Base-by-base conservation (phyloP, 2,888 invertebrate genomes). In the Hypsopygia costalis region DNA sequence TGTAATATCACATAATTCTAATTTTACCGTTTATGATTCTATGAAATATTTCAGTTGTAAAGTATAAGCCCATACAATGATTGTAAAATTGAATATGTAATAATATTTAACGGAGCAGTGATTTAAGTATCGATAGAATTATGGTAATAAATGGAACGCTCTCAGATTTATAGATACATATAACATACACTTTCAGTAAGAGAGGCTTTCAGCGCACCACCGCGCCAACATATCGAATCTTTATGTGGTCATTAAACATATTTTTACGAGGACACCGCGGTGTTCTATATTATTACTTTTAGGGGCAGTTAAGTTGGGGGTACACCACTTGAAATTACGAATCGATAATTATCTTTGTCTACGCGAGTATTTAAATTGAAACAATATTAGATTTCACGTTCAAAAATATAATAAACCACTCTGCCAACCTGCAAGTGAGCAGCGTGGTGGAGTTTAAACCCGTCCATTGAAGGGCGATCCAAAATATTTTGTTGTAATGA, bases 211-310 rank as follows among this genome's bases (percentile, higher is more conserved):
- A 78, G 69, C 54, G 55, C 58, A 62, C 61, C 61, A 63, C 64
- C 64, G 64, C 61, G 65, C 61, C 70, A 73, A 77, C 78, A 78
- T 81, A 81, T 83, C 78, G 78, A 74, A 78, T 77, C 68, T 86
- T 87, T 86, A 88, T 73, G 83, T 76, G 63, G 69, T 77, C 82
- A 86, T 85, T 85, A 87, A 85, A 87, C 80, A 85, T 83, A 86
- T 85, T 87, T 87, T 88, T 86, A 87, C 72, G 86, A 78, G 72
- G 76, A 81, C 77, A 78, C 77, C 72, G 75, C 68, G 73, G 75
- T 73, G 81, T 79, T 69, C 70, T 72, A 64, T 75, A 74, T 76
- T 81, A 81, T 75, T 78, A 76, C 69, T 61, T 53, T 35, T 55
- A 69, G 78, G 77, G 79, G 60, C 66, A 57, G 64, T 65, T 64